Evolutionary conservation across 1,140 invertebrate genomes (phyloP), one percentile per base, ranked within the genome.

Genomic region (Leptinotarsa undecemlineata): DNA sequence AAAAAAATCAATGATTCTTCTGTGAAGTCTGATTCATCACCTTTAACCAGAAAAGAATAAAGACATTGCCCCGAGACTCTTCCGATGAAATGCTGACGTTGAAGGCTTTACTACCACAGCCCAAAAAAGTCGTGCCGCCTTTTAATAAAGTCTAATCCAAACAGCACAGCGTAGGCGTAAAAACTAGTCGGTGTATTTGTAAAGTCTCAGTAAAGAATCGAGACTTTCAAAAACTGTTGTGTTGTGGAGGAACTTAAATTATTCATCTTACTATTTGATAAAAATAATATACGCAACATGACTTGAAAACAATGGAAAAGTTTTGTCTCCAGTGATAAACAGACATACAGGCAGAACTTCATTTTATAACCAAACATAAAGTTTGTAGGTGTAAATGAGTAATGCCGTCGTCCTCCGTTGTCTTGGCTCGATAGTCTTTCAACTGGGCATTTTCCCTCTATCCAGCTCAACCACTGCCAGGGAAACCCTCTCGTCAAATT

Each of bases 81-180:
- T 19, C 17, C 51, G 51, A 57, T 57, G n/a, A 17, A 6, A 57
- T 57, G 51, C 17, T 57, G 51, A 57, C 51, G 51, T 57, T 19
- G 51, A 57, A 15, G 48, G 48, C 26, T 33, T 33, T 33, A 8
- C 8, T 33, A 33, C 1, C 26, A 57, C 15, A 11, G 42, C 11
- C 33, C 66, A 47, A 42, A 33, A 68, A 66, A 66, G 33, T 33
- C 5, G 26, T 66, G 14, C 6, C 21, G 23, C 13, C 19, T 51
- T 60, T 69, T 61, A 61, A 71, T 71, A 23, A 69, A 69, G 42
- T 23, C 57, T 26, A 71, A 62, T n/a, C 19, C 5, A 71, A 61
- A 71, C 33, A 42, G 8, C 33, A 42, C 33, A 6, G 33, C 19
- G 69, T 62, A 71, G 69, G 69, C 61, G 69, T 71, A 71, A 71